phyloP scores from a whole-genome alignment of 2,113 vertebrate species.

The Eretmodus cyanostictus region DNA sequence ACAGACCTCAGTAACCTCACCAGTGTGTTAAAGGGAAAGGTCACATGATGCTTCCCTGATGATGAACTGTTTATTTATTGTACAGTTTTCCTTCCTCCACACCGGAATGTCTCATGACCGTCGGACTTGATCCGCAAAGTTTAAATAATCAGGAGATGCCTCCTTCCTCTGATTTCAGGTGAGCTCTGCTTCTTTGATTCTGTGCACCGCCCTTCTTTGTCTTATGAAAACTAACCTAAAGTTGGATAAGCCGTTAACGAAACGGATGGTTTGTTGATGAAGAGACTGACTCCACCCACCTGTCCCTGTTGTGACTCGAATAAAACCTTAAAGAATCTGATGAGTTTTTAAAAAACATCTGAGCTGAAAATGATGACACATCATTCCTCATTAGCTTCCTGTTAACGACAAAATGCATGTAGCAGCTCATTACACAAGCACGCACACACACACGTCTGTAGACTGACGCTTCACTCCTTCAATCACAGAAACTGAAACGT shows the following conservation, averaged over 20 bases:
- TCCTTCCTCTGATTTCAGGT: not conserved
- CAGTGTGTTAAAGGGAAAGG: not conserved
- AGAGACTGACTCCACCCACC: not conserved
- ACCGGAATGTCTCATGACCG: not conserved
- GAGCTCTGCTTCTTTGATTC: not conserved
- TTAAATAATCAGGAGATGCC: not conserved
- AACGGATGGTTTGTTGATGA: not conserved
- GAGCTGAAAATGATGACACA: not conserved
- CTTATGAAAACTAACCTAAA: not conserved
- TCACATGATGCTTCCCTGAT: not conserved
- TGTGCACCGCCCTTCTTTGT: not conserved
- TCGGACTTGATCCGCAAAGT: not conserved
- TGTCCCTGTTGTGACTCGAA: not conserved
- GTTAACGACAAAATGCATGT: not conserved
- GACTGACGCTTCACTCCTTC: not conserved
- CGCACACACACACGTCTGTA: accelerated
- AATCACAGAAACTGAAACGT: not conserved
- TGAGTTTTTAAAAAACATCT: not conserved
- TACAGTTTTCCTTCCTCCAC: not conserved
- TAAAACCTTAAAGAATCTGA: not conserved
- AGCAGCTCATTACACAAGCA: not conserved
- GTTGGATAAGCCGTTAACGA: not conserved
- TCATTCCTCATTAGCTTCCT: not conserved
- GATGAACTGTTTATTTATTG: not conserved
- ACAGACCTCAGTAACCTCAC: not conserved